A percentile compares a stretch with the other conserved stretches of the same genome.
Evolutionary conservation across 2,888 invertebrate genomes (phyloP).

Genomic region (Agrenia bidenticulata): DNA sequence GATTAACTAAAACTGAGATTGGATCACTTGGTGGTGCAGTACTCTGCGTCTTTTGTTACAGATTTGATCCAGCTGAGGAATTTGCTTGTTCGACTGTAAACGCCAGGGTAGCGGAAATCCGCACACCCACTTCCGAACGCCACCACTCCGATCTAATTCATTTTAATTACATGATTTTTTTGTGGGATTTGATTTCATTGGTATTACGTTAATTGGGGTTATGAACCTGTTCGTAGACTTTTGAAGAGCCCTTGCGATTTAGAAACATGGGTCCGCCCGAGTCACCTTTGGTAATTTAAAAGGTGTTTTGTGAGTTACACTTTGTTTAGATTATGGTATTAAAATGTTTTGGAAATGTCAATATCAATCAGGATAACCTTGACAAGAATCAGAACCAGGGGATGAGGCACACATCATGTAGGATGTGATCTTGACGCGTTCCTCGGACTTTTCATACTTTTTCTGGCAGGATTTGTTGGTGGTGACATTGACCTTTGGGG

Average conservation of each 20-base stretch:
- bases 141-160: conserved; percentile 32
- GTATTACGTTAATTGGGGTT: too few species aligned
- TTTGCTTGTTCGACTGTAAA: conserved; percentile 33
- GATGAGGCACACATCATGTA: conserved; percentile 39
- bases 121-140: conserved; percentile 37
- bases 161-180: neutral
- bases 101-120: conserved; percentile 33
- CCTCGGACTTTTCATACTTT: conserved; percentile 9
- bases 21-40: neutral
- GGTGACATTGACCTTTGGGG: conserved; percentile 26
- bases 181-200: neutral
- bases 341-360: too few species aligned
- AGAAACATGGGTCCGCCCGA: conserved; percentile 30
- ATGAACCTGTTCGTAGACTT: conserved; percentile 4
- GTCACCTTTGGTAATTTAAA: too few species aligned
- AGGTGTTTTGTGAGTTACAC: too few species aligned
- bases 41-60: neutral
- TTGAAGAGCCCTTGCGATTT: conserved; percentile 16
- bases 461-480: conserved; percentile 24
- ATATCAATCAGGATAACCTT: conserved; percentile 19
- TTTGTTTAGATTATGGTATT: too few species aligned
- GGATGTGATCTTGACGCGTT: conserved; percentile 20
- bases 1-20: too few species aligned
- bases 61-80: conserved; percentile 37
- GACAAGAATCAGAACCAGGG: conserved; percentile 32